Evolutionary conservation across 2,113 vertebrate genomes (phyloP).

Genomic region (Forbesichthys papilliferus): DNA sequence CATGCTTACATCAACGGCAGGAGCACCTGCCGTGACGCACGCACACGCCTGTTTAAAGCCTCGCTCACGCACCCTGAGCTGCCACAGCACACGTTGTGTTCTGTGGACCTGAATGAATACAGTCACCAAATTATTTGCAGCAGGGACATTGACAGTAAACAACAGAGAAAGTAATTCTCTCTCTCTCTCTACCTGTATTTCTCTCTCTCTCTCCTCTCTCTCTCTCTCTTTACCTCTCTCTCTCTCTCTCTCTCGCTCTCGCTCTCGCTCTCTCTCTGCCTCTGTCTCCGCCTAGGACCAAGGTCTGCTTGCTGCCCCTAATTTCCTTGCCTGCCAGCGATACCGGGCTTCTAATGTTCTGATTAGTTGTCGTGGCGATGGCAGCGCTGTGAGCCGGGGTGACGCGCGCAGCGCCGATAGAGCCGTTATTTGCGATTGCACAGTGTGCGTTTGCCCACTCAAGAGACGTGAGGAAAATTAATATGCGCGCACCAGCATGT

Average conservation of each 20-base stretch:
- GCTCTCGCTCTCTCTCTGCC: background rate
- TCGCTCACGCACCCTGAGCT: background rate
- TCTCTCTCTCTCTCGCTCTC: background rate
- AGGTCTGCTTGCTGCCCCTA: conserved; percentile 28
- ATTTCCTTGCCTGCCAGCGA: conserved; percentile 44
- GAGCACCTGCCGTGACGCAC: background rate
- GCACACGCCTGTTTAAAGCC: background rate
- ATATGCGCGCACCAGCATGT: no score
- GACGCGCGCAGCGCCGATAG: background rate
- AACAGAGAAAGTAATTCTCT: background rate
- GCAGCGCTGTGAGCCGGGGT: background rate
- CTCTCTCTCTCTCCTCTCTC: background rate
- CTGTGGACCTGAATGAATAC: conserved; percentile 47
- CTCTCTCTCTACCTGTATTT: background rate
- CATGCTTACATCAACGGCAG: no score
- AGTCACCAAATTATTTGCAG: conserved; percentile 33
- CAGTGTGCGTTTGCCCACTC: no score
- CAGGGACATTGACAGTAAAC: conserved; percentile 17
- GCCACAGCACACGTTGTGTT: conserved; percentile 4
- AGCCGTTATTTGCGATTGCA: no score
- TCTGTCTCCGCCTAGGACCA: conserved; percentile 47
- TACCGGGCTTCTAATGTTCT: conserved; percentile 45
- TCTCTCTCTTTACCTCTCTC: background rate
- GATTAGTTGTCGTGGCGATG: conserved; percentile 37
- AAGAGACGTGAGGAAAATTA: no score